Evolutionary conservation across 2,797 vertebrate genomes (phyloP), one percentile per base, ranked within the genome.

Genomic region (Chelon auratus): DNA sequence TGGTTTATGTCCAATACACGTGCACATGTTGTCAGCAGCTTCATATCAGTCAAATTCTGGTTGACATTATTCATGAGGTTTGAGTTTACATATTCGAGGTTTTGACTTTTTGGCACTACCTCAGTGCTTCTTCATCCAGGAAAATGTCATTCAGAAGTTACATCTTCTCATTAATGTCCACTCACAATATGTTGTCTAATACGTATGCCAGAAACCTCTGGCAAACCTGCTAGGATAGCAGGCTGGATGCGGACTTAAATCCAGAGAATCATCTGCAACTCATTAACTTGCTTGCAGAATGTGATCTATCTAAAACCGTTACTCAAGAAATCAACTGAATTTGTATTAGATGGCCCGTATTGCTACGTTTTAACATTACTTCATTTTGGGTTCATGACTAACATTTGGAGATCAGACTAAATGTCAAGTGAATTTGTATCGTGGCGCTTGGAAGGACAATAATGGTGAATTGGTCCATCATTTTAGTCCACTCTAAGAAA

Each of bases 71-170:
- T 58, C 58, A 51, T 18, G n/a, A 51, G 37, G 6, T 30, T 30
- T 48, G 36, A 18, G 24, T 82, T 48, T 72, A 43, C 22, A 57
- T 62, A 53, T 67, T 67, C 42, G 63, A 12, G 6, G 42, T 55
- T 62, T 67, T 1, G 6, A 40, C 24, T 13, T 52, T 58, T 52
- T 55, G 48, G 57, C 61, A 37, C 24, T 13, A 10, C 15, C 11
- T 59, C 36, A 20, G 5, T 26, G 4, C 10, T 33, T 68, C 42
- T 74, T 53, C 5, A 40, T 59, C 58, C 53, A 67, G 40, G 4
- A 77, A 73, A 73, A 15, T 8, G 53, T 62, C 57, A 42, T 18
- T 62, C 36, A 74, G 58, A 57, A 22, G 57, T 66, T 30, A 48
- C 42, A 71, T 70, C 57, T 66, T 45, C 6, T 33, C 62, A 39